Evolutionary conservation across 2,888 invertebrate species (phyloP).

Genomic region (Zootermopsis nevadensis): DNA sequence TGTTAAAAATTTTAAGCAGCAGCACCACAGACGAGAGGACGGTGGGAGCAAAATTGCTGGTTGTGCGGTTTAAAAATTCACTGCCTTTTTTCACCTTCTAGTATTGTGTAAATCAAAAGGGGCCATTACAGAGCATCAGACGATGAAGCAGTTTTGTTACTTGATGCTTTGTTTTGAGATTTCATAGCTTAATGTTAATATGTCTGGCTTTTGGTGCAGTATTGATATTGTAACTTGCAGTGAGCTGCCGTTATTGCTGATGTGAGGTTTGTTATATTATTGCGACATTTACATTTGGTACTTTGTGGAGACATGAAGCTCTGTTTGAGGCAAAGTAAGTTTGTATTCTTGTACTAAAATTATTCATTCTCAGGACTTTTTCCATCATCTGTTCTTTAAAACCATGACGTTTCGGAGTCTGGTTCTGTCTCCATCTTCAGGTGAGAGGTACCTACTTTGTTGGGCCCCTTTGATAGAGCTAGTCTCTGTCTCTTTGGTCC

Average conservation of each 20-base stretch:
- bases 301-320: not conserved
- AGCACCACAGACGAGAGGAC: slow-evolving; percentile 30
- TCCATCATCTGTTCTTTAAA: too few species aligned
- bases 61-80: slow-evolving; percentile 44
- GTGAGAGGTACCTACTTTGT: too few species aligned
- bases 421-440: too few species aligned
- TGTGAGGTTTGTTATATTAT: not conserved
- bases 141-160: not conserved
- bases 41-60: slow-evolving; percentile 39
- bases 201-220: slow-evolving; percentile 38
- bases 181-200: slow-evolving; percentile 16
- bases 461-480: too few species aligned
- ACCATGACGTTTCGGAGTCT: too few species aligned
- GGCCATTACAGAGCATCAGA: slow-evolving; percentile 41
- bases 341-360: slow-evolving; percentile 31
- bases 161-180: slow-evolving; percentile 20
- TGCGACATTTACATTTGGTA: not conserved
- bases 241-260: not conserved
- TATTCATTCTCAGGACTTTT: too few species aligned
- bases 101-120: slow-evolving; percentile 36
- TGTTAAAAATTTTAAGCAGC: slow-evolving; percentile 44
- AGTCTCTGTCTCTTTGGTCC: too few species aligned
- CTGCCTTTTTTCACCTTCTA: slow-evolving; percentile 45
- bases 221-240: slow-evolving; percentile 33
- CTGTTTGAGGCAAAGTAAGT: slow-evolving; percentile 36